A percentile compares a stretch with the other conserved stretches of the same genome.
Conservation (phyloP, 92 coral and sea anemone genomes). For the Porites lobata region DNA sequence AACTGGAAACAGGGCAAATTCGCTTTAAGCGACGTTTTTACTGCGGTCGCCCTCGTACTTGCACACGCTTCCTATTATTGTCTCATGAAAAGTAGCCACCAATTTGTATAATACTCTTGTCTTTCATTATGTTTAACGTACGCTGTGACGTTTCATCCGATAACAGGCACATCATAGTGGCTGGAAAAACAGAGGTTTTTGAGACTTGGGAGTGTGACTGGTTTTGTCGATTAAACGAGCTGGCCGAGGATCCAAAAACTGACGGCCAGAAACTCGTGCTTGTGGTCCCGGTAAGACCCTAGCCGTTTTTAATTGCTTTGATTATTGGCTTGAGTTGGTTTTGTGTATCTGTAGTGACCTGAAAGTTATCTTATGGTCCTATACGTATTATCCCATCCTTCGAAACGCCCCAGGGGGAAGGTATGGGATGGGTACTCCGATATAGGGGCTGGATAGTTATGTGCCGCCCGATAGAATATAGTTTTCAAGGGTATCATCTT, state of each 20-base stretch:
- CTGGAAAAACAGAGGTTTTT: conserved; percentile 86
- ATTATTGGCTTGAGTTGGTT: background rate
- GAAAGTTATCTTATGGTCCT: no score
- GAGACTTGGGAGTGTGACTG: conserved; percentile 90
- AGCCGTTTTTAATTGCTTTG: background rate
- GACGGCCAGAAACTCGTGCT: conserved; percentile 83
- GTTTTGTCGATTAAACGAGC: conserved; percentile 79
- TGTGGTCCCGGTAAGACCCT: conserved; percentile 73
- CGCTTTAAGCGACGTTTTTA: no score
- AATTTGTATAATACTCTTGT: background rate
- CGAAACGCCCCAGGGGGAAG: no score
- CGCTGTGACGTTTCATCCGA: background rate
- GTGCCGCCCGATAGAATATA: no score
- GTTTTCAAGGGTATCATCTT: no score
- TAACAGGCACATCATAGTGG: conserved; percentile 86
- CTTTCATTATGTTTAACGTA: background rate
- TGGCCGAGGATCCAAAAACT: conserved; percentile 81
- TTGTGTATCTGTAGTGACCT: background rate
- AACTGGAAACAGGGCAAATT: no score
- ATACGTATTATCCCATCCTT: no score
- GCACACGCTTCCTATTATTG: no score
- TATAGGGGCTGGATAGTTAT: no score
- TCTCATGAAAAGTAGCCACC: background rate
- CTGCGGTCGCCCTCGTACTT: no score
- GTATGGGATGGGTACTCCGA: no score